phyloP scores from a whole-genome alignment of 2,888 invertebrate species.

The Drosophila diplacantha region DNA sequence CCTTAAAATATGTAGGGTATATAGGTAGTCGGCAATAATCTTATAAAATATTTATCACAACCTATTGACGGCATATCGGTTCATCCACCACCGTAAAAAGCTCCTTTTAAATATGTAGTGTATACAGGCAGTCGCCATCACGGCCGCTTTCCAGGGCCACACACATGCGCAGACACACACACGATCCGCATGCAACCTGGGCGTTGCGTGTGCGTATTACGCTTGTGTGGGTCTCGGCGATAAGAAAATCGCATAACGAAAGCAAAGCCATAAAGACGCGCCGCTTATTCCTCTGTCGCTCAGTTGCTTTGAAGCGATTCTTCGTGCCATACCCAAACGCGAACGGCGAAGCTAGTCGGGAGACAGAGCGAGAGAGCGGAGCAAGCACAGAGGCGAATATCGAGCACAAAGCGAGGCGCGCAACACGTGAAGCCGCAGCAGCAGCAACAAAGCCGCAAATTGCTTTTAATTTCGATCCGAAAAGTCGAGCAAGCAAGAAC shows the following conservation, averaged over 20 bases:
- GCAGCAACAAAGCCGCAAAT: conserved; percentile 33
- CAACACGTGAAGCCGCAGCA: conserved; percentile 56
- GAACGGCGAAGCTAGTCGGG: conserved; percentile 2
- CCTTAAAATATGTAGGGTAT: not conserved
- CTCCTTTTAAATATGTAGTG: not conserved
- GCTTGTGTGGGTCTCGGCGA: conserved; percentile 20
- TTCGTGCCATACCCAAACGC: conserved; percentile 28
- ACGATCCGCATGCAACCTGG: conserved; percentile 5
- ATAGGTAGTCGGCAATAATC: not conserved
- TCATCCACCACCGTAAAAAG: not conserved
- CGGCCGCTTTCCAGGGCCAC: conserved; percentile 23
- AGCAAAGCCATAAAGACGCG: conserved; percentile 49
- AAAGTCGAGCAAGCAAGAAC: conserved; percentile 14
- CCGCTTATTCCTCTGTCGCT: conserved; percentile 21
- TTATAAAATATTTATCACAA: too few relatives aligned
- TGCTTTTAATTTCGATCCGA: conserved; percentile 35
- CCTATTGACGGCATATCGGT: not conserved
- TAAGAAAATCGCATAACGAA: conserved; percentile 38
- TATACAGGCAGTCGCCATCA: conserved; percentile 14
- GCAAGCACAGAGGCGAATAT: conserved; percentile 35
- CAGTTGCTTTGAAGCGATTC: conserved; percentile 58
- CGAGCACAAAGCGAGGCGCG: conserved; percentile 47
- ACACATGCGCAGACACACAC: conserved; percentile 9
- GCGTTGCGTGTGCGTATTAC: conserved; percentile 10
- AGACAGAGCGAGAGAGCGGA: conserved; percentile 2